Percentiles rank a stretch among this genome's conserved stretches.
Evolutionary conservation across 2,797 vertebrate genomes (phyloP).

Genomic region (Clarias platycephalus): DNA sequence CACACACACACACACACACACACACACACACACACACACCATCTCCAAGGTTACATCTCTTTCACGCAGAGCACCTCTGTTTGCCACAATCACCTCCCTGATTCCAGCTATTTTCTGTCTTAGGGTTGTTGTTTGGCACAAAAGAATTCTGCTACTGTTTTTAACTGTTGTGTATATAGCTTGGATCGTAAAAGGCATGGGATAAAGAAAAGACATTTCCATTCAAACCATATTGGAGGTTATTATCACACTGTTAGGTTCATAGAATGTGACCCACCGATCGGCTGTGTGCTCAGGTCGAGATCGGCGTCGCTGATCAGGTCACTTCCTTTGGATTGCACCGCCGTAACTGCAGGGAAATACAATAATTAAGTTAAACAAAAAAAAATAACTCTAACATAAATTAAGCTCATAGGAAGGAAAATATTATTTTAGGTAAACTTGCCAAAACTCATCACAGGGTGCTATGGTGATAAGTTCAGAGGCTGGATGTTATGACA

Average conservation of each 20-base stretch:
- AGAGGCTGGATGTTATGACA: neutral
- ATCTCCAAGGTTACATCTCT: conserved; percentile 64
- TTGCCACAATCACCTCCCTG: conserved; percentile 26
- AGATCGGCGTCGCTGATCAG: neutral
- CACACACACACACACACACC: conserved; percentile 48
- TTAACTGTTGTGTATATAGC: conserved; percentile 27
- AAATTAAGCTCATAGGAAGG: neutral
- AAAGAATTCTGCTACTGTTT: conserved; percentile 2
- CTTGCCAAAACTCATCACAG: neutral
- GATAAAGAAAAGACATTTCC: neutral
- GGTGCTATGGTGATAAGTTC: too few relatives aligned
- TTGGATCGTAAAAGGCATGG: conserved; percentile 10
- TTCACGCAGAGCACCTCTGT: conserved; percentile 38
- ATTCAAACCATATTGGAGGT: conserved; percentile 11
- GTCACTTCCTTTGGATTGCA: conserved; percentile 18
- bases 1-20: conserved; percentile 49
- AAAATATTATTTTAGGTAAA: neutral
- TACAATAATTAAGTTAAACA: neutral
- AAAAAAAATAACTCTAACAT: too few relatives aligned
- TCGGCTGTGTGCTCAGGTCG: conserved; percentile 14
- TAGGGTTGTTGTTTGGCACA: conserved; percentile 6
- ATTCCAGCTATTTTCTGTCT: conserved; percentile 33
- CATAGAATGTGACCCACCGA: conserved; percentile 45
- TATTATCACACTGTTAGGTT: neutral
- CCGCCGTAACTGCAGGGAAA: neutral